Conservation (phyloP, 2,797 vertebrate species). For the Acanthurus lineatus region DNA sequence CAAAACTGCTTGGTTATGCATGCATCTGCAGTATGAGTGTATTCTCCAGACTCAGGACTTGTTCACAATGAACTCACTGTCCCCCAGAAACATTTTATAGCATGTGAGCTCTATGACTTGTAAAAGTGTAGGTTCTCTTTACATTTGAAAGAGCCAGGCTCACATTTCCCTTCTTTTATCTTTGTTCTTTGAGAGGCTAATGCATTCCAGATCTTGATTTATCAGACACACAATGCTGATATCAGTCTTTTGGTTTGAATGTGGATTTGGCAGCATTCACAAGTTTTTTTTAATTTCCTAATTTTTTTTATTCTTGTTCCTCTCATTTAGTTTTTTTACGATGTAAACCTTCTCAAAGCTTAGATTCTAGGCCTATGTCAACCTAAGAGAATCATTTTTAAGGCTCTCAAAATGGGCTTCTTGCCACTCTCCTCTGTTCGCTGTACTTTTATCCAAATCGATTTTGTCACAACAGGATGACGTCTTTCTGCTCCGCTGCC, state of each 20-base stretch:
- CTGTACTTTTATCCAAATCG: slow-evolving; percentile 35
- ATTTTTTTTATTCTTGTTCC: background rate
- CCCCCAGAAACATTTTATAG: background rate
- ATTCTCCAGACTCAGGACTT: background rate
- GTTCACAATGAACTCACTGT: slow-evolving; percentile 1
- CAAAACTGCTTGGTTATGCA: slow-evolving; percentile 10
- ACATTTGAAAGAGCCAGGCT: background rate
- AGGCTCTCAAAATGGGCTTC: slow-evolving; percentile 15
- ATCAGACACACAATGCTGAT: slow-evolving; percentile 4
- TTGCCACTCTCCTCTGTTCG: slow-evolving; percentile 14
- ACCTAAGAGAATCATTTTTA: slow-evolving; percentile 12
- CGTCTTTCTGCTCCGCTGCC: slow-evolving; percentile 38
- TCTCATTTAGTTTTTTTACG: slow-evolving; percentile 5
- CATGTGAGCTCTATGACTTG: background rate
- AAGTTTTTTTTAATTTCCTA: background rate
- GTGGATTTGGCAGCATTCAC: slow-evolving; percentile 9
- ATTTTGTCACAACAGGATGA: slow-evolving; percentile 51
- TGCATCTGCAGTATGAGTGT: background rate
- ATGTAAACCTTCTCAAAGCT: slow-evolving; percentile 5
- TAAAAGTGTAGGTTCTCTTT: background rate
- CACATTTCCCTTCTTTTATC: background rate
- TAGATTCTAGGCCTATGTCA: background rate
- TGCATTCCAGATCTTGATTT: background rate
- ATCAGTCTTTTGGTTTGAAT: slow-evolving; percentile 10
- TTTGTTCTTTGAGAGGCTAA: background rate